Conservation (phyloP, 2,888 invertebrate genomes). For the Ellobium chinense region DNA sequence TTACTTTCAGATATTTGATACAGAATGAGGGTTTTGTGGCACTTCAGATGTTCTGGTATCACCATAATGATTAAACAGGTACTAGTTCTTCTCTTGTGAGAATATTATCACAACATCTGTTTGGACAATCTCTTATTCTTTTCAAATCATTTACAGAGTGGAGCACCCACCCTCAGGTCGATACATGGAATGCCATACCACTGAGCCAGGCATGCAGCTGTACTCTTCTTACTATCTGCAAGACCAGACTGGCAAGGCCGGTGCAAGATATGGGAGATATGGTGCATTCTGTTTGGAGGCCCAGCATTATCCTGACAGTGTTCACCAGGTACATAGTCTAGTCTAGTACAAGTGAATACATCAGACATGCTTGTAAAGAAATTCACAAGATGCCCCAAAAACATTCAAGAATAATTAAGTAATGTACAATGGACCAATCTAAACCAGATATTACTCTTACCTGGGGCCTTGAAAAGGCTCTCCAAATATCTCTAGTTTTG, state of each 20-base stretch:
- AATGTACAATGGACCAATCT: not conserved
- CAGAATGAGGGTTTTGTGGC: no score
- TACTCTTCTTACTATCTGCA: slow-evolving; percentile 88
- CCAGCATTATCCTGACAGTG: slow-evolving; percentile 94
- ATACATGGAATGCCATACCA: slow-evolving; percentile 88
- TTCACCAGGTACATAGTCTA: slow-evolving; percentile 76
- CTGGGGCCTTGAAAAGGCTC: no score
- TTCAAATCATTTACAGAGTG: slow-evolving; percentile 57
- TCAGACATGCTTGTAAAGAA: no score
- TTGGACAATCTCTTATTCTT: no score
- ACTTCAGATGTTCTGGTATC: no score
- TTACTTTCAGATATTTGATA: no score
- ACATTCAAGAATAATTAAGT: not conserved
- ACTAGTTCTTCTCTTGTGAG: no score
- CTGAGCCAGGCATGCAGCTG: slow-evolving; percentile 94
- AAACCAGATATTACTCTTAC: not conserved
- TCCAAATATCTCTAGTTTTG: no score
- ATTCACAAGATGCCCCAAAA: no score
- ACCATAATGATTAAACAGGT: no score
- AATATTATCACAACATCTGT: no score
- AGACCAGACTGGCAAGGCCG: slow-evolving; percentile 85
- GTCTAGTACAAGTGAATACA: no score
- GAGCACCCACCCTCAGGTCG: slow-evolving; percentile 82
- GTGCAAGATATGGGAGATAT: slow-evolving; percentile 86
- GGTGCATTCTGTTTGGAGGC: slow-evolving; percentile 93